Evolutionary conservation across 2,797 vertebrate genomes (phyloP), one percentile per base, ranked within the genome.

Genomic region (Paedocypris micromegethes): DNA sequence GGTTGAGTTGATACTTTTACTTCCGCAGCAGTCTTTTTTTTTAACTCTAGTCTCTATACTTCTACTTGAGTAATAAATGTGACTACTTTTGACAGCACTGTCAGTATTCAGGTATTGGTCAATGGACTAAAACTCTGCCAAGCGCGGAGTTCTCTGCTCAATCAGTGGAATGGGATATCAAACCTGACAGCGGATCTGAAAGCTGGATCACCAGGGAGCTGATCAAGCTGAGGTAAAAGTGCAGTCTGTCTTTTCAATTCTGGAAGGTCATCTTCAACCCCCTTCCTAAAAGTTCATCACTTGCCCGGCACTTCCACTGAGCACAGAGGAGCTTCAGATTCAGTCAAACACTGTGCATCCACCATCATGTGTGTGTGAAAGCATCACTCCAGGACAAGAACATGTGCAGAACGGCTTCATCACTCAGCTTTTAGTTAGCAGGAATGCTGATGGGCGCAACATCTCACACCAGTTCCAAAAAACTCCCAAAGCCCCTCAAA

Each of bases 391-490:
- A 42, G n/a, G 51, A 54, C 48, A 45, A 55, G 53, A 7, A 48
- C 40, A 64, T 77, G 66, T 72, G 58, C 58, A 55, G 53, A 44
- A 48, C 6, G 41, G 53, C 70, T 58, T 54, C 59, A 8, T 70
- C 63, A 64, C 66, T 57, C 53, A 72, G 66, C 65, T 72, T 70
- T 57, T 44, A 60, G 68, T 69, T 66, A 69, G 23, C 66, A 53
- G 73, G 70, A 75, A 75, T 75, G 53, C 70, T 55, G 66, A 72
- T 62, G 66, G 70, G 50, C 47, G 52, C 53, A 44, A 55, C 9
- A 41, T 3, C 23, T 56, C 5, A 23, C 23, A 23, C 23, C 23
- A 23, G 23, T 23, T 23, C 23, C 23, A 23, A 23, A 23, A 23
- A 23, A 23, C 23, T 23, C 23, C 23, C 23, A 53, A 48, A 46